Evolutionary conservation across 2,888 invertebrate genomes (phyloP).

Genomic region (Cheilosia scutellata): DNA sequence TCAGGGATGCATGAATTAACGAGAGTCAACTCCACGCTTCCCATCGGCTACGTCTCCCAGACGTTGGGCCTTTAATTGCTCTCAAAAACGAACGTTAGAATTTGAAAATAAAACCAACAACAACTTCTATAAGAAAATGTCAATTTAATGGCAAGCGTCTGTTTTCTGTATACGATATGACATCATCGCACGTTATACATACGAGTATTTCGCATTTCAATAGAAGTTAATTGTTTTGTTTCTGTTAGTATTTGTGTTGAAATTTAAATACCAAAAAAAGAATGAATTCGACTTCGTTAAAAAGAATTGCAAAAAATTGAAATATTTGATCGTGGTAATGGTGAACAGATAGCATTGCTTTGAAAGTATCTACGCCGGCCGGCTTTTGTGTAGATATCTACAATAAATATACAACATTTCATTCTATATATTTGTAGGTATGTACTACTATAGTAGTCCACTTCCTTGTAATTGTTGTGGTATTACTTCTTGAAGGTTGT

Average conservation of each 20-base stretch:
- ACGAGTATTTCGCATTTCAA: slow-evolving; percentile 65
- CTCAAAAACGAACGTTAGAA: slow-evolving; percentile 33
- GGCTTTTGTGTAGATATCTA: too few species aligned
- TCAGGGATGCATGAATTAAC: slow-evolving; percentile 66
- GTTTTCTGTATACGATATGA: slow-evolving; percentile 31
- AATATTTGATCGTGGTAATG: slow-evolving; percentile 8
- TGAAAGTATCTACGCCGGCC: too few species aligned
- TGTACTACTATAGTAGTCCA: slow-evolving; percentile 14
- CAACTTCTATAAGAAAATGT: slow-evolving; percentile 25
- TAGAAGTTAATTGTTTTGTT: slow-evolving; percentile 47
- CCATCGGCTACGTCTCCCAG: slow-evolving; percentile 4
- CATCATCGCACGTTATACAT: slow-evolving; percentile 61
- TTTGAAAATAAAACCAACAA: slow-evolving; percentile 20
- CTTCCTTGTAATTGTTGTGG: slow-evolving; percentile 37
- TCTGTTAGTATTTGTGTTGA: slow-evolving; percentile 46
- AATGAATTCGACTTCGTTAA: slow-evolving; percentile 10
- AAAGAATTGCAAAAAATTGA: slow-evolving; percentile 17
- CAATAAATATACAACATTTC: too few species aligned
- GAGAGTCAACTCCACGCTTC: slow-evolving; percentile 26
- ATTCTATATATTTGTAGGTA: too few species aligned
- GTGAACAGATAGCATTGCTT: neutral
- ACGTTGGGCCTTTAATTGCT: slow-evolving; percentile 55
- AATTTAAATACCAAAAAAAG: slow-evolving; percentile 56
- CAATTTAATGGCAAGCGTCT: slow-evolving; percentile 32
- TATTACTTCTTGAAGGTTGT: slow-evolving; percentile 47